Evolutionary conservation across 2,888 invertebrate species (phyloP), one percentile per base, ranked within the genome.

Genomic region (Imbricaverruca yamaguchii): DNA sequence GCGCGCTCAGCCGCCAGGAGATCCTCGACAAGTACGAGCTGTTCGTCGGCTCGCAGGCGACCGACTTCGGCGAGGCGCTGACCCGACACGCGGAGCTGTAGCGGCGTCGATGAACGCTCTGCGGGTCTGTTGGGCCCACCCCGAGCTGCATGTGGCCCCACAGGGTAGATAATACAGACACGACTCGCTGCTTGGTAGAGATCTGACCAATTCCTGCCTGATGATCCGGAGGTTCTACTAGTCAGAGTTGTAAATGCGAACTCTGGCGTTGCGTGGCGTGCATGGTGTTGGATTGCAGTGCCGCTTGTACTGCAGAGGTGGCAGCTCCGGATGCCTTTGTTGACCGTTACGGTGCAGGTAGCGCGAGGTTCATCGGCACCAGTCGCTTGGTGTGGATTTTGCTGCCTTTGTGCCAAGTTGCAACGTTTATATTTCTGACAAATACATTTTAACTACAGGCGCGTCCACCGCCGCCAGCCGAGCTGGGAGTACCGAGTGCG

Each of bases 31-130:
- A 98, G 87, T 98, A 98, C 87, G 98, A 99, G 88, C 89, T 98
- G 15, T 99, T 98, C 88, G 98, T 98, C 9, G 98, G 98, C 65
- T 98, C 98, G 0, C 98, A 99, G 87, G 98, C 97, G 1, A 99
- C 98, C 0, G 98, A 99, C 89, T 99, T 98, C 87, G 98, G 99
- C 0, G 97, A 98, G 87, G 97, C 97, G 11, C 89, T 99, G 23
- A 92, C 93, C 0, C 91, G 95, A 84, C 99, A 99, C 86, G 98
- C 98, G 86, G 98, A 98, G 88, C 97, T 98, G 89, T 98, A 92
- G 87, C 81, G 63, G 69, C 57, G 13, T 25, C n/a, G 61, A 15
- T 0, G 8, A 4, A 12, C 61, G 0, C 21, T 8, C 61, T 15
- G 21, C 18, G 21, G 15, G 18, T 61, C 18, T 18, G 13, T 18